These are phyloP conservation scores for Nyleta sp. DNA, from an alignment of 2,888 invertebrate species.

Conservation along the genomic window DNA sequence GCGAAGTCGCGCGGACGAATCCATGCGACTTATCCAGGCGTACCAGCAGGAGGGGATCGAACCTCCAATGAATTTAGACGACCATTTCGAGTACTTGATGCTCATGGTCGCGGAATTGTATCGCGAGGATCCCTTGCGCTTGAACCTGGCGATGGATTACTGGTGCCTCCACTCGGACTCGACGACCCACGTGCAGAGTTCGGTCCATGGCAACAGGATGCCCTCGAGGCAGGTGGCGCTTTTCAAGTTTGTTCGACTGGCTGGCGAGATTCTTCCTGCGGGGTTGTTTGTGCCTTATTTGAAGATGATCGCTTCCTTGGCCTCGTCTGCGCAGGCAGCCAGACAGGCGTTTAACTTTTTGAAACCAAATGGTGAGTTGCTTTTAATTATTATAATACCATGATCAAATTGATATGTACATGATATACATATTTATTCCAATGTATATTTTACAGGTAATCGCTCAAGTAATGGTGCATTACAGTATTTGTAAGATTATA, in stretches of 20 bases:
- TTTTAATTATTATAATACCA: too few species aligned
- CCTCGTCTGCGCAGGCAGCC: constrained; percentile 90
- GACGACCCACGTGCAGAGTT: constrained; percentile 80
- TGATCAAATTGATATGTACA: too few species aligned
- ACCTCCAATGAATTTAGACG: constrained; percentile 88
- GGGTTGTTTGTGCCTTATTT: constrained; percentile 94
- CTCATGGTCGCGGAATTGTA: constrained; percentile 91
- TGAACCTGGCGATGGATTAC: constrained; percentile 90
- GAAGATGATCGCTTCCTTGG: constrained; percentile 92
- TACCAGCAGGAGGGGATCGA: constrained; percentile 90
- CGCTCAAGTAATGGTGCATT: too few species aligned
- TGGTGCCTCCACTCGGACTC: constrained; percentile 87
- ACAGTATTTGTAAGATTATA: too few species aligned
- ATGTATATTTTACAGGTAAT: too few species aligned
- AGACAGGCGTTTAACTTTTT: constrained; percentile 90
- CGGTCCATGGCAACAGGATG: constrained; percentile 76
- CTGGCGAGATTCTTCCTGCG: constrained; percentile 93
- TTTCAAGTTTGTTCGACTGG: constrained; percentile 94
- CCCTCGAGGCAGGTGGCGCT: constrained; percentile 89
- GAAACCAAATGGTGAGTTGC: constrained; percentile 85
- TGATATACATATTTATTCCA: too few species aligned
- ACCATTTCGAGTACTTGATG: constrained; percentile 93
- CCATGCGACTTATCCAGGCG: constrained; percentile 90
- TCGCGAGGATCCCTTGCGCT: constrained; percentile 87
- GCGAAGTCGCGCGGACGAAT: constrained; percentile 93